Conservation (phyloP, 37 sponge, comb jelly and placozoan genomes). For the Haliclona indistincta region DNA sequence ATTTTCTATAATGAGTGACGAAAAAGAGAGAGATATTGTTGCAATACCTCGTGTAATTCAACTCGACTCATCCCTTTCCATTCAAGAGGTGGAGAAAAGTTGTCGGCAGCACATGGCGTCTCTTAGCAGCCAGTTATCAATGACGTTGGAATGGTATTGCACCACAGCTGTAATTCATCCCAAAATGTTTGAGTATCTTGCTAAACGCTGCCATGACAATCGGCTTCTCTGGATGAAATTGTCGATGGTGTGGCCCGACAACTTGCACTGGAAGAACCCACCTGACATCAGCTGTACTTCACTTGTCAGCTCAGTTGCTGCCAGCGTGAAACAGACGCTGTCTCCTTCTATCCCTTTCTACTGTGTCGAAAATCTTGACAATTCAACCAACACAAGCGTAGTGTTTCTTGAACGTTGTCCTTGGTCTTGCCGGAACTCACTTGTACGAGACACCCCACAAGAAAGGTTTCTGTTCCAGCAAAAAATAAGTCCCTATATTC, state of each 20-base stretch:
- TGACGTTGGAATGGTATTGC: constrained; percentile 64
- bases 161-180: constrained; percentile 39
- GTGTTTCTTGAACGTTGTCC: constrained; percentile 59
- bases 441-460: background rate
- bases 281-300: constrained; percentile 16
- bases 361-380: constrained; percentile 57
- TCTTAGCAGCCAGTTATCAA: constrained; percentile 22
- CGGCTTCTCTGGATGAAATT: constrained; percentile 6
- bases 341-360: constrained; percentile 18
- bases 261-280: background rate
- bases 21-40: background rate
- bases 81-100: constrained; percentile 41
- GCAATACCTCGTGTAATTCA: background rate
- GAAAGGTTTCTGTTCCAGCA: background rate
- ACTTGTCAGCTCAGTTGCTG: constrained; percentile 6
- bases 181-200: constrained; percentile 23
- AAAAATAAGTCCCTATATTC: constrained; percentile 51
- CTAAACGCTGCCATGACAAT: constrained; percentile 4
- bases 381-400: constrained; percentile 14
- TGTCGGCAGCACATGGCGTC: constrained; percentile 28
- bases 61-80: background rate
- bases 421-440: constrained; percentile 5
- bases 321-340: constrained; percentile 23
- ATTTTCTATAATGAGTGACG: constrained; percentile 49
- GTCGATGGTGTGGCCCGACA: constrained; percentile 11